Conservation (phyloP, 2,888 invertebrate species). For the Psylliodes chrysocephalus region DNA sequence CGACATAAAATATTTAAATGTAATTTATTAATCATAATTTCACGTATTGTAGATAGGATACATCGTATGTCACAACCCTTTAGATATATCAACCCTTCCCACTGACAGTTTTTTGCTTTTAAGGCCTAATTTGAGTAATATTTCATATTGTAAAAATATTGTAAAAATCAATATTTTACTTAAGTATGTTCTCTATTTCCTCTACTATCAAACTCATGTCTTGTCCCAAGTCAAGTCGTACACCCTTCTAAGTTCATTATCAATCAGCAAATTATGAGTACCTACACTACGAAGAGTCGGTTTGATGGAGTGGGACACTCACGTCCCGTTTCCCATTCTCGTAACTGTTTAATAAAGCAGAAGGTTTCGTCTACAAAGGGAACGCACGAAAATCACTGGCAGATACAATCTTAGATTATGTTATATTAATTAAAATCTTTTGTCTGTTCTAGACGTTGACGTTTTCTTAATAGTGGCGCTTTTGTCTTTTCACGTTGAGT, state of each 20-base stretch:
- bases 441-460: conserved; percentile 45
- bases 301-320: neutral
- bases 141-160: no score
- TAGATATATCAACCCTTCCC: no score
- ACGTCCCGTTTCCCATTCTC: neutral
- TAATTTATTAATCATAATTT: no score
- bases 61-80: no score
- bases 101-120: no score
- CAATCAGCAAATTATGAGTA: neutral
- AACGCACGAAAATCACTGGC: conserved; percentile 40
- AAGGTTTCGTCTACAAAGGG: conserved; percentile 32
- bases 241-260: neutral
- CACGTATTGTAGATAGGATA: no score
- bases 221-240: neutral
- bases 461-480: conserved; percentile 42
- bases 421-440: conserved; percentile 51
- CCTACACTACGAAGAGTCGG: no score
- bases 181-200: no score
- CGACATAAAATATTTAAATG: no score
- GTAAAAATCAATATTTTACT: no score
- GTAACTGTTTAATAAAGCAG: conserved; percentile 29
- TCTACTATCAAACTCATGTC: no score
- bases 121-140: no score
- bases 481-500: conserved; percentile 10
- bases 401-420: conserved; percentile 49